Base-by-base conservation (phyloP, 2,888 invertebrate genomes). In the Leucoma salicis region DNA sequence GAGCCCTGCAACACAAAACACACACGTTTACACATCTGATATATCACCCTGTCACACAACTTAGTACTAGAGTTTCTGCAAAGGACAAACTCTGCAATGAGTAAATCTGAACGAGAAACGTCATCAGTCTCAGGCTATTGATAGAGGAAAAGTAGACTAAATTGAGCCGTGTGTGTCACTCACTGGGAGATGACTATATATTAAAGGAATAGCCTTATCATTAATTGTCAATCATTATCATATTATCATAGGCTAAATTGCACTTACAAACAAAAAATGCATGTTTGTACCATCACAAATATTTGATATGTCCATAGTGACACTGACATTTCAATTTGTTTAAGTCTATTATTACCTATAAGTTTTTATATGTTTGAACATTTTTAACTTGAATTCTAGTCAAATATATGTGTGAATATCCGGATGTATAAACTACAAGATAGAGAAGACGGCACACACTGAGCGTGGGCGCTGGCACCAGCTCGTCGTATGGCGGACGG, bases 1-100 rank as follows among this genome's bases (percentile, higher is more conserved):
- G 88, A 88, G 77, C 84, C 87, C 88, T 88, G 86, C 69, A 87
- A 82, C 56, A 58, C 56, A 63, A 71, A 57, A 67, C 56, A 59
- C 34, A 31, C 31, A 8, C n/a, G n/a, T n/a, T n/a, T n/a, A n/a
- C n/a, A n/a, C n/a, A n/a, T n/a, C n/a, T n/a, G n/a, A n/a, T n/a
- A n/a, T n/a, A n/a, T n/a, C n/a, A n/a, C n/a, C n/a, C n/a, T n/a
- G n/a, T n/a, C n/a, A n/a, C n/a, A n/a, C n/a, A n/a, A n/a, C n/a
- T n/a, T n/a, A n/a, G n/a, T n/a, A n/a, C n/a, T n/a, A n/a, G n/a
- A n/a, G n/a, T n/a, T n/a, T n/a, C n/a, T n/a, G n/a, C n/a, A n/a
- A n/a, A n/a, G n/a, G n/a, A n/a, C n/a, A n/a, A n/a, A n/a, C n/a
- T n/a, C n/a, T n/a, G n/a, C n/a, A n/a, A n/a, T n/a, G n/a, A n/a